These are phyloP conservation scores for Heteropelma amictum DNA, from an alignment of 2,888 invertebrate genomes.

Conservation along the genomic window DNA sequence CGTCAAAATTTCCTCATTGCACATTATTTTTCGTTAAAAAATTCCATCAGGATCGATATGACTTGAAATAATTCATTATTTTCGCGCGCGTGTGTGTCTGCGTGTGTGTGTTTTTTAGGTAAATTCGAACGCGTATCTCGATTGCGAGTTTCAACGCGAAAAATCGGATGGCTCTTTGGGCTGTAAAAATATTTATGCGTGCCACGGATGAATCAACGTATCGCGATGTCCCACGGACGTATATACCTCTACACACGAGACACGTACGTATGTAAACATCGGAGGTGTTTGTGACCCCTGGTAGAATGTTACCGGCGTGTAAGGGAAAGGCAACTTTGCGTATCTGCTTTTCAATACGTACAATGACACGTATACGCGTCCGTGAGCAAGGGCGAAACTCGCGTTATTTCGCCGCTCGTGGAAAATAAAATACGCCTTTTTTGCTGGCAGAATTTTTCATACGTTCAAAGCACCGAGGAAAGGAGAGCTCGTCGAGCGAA, in stretches of 20 bases:
- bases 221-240: constrained; percentile 36
- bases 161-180: constrained; percentile 32
- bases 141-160: constrained; percentile 5
- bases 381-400: neutral
- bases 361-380: neutral
- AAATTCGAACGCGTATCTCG: neutral
- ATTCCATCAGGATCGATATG: too few species aligned
- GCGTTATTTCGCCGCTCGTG: neutral
- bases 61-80: neutral
- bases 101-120: neutral
- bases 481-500: constrained; percentile 48
- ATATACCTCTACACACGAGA: neutral
- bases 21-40: too few species aligned
- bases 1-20: too few species aligned
- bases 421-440: neutral
- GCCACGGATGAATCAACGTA: constrained; percentile 46
- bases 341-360: neutral
- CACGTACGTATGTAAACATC: neutral
- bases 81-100: neutral
- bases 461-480: constrained; percentile 21
- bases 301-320: constrained; percentile 3
- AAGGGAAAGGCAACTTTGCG: constrained; percentile 12
- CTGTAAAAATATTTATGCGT: constrained; percentile 36
- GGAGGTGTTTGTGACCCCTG: neutral
- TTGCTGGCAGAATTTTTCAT: neutral